A percentile compares a stretch with the other conserved stretches of the same genome.
phyloP scores from a whole-genome alignment of 35 echinoderm and acorn worm genomes.

The Lytechinus pictus region DNA sequence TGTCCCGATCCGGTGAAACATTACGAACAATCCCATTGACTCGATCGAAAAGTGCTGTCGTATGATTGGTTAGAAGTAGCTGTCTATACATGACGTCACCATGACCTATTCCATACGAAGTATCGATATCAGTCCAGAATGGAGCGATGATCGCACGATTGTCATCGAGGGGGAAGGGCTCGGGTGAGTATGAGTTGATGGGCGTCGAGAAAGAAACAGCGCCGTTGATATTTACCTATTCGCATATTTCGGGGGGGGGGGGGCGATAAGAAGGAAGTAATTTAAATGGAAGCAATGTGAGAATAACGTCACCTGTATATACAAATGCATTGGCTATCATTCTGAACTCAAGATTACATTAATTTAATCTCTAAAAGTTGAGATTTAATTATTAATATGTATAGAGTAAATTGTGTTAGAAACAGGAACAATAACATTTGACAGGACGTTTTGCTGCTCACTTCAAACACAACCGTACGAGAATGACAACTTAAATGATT shows the following conservation, averaged over 20 bases:
- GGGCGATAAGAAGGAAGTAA: neutral
- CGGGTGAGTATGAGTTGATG: neutral
- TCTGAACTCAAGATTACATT: no score
- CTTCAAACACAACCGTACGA: no score
- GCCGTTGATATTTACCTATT: conserved; percentile 53
- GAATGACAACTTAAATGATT: no score
- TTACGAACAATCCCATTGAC: conserved; percentile 1
- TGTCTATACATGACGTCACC: conserved; percentile 28
- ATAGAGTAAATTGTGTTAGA: no score
- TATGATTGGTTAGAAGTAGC: conserved; percentile 29
- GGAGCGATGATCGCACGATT: conserved; percentile 28
- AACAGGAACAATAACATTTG: no score
- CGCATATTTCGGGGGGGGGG: no score
- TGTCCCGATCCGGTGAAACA: neutral
- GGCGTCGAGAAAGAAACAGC: neutral
- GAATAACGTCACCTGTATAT: no score
- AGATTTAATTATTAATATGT: no score
- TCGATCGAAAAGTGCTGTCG: neutral
- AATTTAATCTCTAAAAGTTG: no score
- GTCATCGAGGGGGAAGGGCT: neutral
- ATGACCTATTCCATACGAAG: neutral
- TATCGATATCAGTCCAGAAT: conserved; percentile 56
- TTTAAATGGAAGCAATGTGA: no score
- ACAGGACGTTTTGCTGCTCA: no score
- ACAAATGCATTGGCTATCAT: no score